A percentile compares a stretch with the other conserved stretches of the same genome.
phyloP scores from a whole-genome alignment of 2,888 invertebrate species.

The Sinotaia quadrata region DNA sequence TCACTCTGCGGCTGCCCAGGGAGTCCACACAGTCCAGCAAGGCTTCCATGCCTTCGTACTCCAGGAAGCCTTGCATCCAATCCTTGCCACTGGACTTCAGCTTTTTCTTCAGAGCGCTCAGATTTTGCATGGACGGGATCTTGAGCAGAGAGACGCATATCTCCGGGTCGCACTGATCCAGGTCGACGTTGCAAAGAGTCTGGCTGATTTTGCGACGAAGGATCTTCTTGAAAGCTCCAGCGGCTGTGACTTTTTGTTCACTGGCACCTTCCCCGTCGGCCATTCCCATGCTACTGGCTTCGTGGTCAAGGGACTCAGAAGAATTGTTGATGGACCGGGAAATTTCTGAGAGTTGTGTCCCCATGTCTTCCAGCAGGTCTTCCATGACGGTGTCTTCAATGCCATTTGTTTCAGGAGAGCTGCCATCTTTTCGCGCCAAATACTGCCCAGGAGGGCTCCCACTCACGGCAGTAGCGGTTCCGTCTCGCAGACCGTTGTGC shows the following conservation, averaged over 20 bases:
- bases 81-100: slow-evolving; percentile 53
- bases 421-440: not conserved
- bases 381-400: too few relatives aligned
- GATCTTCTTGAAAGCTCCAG: slow-evolving; percentile 31
- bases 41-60: slow-evolving; percentile 57
- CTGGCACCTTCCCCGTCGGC: not conserved
- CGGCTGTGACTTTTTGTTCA: slow-evolving; percentile 20
- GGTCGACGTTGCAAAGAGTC: slow-evolving; percentile 50
- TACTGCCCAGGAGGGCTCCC: too few relatives aligned
- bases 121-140: slow-evolving; percentile 19
- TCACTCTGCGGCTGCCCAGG: slow-evolving; percentile 60
- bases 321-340: not conserved
- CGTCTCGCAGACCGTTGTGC: too few relatives aligned
- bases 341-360: slow-evolving; percentile 14
- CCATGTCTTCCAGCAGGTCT: slow-evolving; percentile 6
- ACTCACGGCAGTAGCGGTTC: too few relatives aligned
- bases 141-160: slow-evolving; percentile 50
- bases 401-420: too few relatives aligned
- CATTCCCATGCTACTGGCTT: slow-evolving; percentile 3
- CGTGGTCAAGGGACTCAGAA: not conserved
- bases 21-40: slow-evolving; percentile 64
- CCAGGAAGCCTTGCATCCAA: slow-evolving; percentile 69
- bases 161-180: slow-evolving; percentile 59
- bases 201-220: slow-evolving; percentile 48
- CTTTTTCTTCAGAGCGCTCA: slow-evolving; percentile 47